Percentiles rank a stretch among this genome's conserved stretches.
Conservation (phyloP, 2,113 vertebrate genomes). For the Bubo bubo region DNA sequence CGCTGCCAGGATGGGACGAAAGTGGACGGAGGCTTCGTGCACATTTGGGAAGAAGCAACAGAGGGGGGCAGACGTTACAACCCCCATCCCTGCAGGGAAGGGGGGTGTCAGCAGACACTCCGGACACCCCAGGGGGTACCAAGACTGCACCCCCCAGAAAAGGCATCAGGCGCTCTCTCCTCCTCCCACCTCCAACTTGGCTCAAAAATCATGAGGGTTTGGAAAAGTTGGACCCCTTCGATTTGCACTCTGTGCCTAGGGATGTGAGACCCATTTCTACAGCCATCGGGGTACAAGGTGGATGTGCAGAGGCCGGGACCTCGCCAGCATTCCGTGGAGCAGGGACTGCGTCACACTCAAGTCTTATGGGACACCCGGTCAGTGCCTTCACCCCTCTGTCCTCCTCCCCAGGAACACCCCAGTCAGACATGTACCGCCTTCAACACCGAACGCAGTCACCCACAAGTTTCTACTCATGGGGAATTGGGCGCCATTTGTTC, state of each 20-base stretch:
- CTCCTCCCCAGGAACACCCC: not conserved
- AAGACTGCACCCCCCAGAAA: not conserved
- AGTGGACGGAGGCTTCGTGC: not conserved
- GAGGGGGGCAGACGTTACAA: not conserved
- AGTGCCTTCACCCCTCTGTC: not conserved
- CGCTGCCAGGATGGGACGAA: not conserved
- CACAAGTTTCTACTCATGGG: not conserved
- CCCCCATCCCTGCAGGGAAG: not conserved
- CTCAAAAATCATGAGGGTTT: accelerated
- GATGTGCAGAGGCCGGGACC: not conserved
- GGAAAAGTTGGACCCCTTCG: not conserved
- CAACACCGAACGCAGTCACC: accelerated
- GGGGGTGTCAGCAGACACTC: not conserved
- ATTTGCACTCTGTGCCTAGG: not conserved
- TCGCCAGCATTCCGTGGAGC: not conserved
- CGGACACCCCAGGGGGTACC: no score
- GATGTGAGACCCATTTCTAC: not conserved
- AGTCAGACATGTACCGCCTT: not conserved
- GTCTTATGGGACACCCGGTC: accelerated
- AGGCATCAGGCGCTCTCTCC: accelerated
- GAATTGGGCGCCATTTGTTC: not conserved
- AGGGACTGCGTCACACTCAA: not conserved
- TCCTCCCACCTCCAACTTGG: not conserved
- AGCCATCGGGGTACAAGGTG: not conserved
- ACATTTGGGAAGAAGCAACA: not conserved